phyloP scores from a whole-genome alignment of 1,140 invertebrate genomes.

The Belonocnema kinseyi region DNA sequence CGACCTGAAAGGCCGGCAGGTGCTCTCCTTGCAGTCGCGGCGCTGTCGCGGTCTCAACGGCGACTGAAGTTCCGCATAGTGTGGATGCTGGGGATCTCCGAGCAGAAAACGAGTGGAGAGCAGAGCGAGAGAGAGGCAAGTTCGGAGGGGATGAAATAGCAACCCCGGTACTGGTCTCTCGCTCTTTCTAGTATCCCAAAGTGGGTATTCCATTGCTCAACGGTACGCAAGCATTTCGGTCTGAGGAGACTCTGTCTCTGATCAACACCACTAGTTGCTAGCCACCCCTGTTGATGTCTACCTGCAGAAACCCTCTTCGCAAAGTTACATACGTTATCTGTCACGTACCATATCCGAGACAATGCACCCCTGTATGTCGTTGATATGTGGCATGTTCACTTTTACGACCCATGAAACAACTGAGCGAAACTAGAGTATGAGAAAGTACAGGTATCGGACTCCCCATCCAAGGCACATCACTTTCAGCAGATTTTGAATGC shows the following conservation, averaged over 20 bases:
- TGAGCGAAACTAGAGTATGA: not conserved
- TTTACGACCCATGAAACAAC: conserved; percentile 22
- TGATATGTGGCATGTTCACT: conserved; percentile 27
- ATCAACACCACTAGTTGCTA: conserved; percentile 64
- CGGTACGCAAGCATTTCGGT: conserved; percentile 9
- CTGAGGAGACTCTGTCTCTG: conserved; percentile 32
- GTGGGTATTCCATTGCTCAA: conserved; percentile 18
- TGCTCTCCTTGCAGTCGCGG: conserved; percentile 54
- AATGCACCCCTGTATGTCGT: conserved; percentile 38
- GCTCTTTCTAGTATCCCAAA: conserved; percentile 18
- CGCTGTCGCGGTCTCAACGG: conserved; percentile 72
- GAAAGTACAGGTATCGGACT: no score
- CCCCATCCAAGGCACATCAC: no score
- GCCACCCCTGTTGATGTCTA: conserved; percentile 44
- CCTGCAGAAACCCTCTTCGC: not conserved
- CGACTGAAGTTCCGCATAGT: conserved; percentile 69
- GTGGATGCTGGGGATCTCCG: conserved; percentile 69
- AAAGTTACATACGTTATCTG: conserved; percentile 39
- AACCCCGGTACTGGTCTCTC: conserved; percentile 36
- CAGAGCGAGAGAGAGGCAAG: conserved; percentile 51
- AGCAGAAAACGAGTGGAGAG: conserved; percentile 48
- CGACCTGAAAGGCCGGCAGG: not conserved
- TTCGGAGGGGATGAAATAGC: conserved; percentile 41
- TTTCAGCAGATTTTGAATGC: no score
- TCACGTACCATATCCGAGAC: conserved; percentile 16